A percentile compares a stretch with the other conserved stretches of the same genome.
These are phyloP conservation scores for Harmothoe impar DNA, from an alignment of 2,888 invertebrate species.

Conservation along the genomic window DNA sequence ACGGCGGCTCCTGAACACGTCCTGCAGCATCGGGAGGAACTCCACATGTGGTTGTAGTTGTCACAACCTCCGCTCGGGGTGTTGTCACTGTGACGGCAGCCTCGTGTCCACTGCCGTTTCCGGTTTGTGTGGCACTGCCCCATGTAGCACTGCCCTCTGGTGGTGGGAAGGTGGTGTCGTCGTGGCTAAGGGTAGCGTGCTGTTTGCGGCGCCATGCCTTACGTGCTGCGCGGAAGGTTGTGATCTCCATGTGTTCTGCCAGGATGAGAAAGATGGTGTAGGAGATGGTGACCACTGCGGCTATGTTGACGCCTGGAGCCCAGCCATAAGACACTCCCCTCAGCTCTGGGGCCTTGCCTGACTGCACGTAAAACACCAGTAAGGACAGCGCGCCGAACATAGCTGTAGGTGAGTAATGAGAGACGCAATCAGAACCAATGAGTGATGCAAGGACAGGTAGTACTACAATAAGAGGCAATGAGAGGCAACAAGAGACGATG, in stretches of 20 bases:
- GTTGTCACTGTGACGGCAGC: no score
- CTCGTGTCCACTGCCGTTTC: no score
- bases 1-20: no score
- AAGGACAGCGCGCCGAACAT: not conserved
- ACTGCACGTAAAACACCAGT: not conserved
- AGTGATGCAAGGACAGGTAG: no score
- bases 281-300: not conserved
- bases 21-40: no score
- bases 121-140: no score
- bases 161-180: not conserved
- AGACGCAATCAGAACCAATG: not conserved
- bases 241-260: slow-evolving; percentile 11
- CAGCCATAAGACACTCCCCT: slow-evolving; percentile 20
- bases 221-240: not conserved
- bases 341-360: not conserved
- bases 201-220: not conserved
- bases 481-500: no score
- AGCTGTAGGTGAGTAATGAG: not conserved
- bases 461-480: no score
- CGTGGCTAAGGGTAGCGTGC: not conserved
- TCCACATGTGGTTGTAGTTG: no score
- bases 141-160: not conserved
- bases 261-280: not conserved
- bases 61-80: no score
- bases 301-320: not conserved